A percentile compares a stretch with the other conserved stretches of the same genome.
phyloP scores from a whole-genome alignment of 2,113 vertebrate species.

The Hoplias malabaricus region DNA sequence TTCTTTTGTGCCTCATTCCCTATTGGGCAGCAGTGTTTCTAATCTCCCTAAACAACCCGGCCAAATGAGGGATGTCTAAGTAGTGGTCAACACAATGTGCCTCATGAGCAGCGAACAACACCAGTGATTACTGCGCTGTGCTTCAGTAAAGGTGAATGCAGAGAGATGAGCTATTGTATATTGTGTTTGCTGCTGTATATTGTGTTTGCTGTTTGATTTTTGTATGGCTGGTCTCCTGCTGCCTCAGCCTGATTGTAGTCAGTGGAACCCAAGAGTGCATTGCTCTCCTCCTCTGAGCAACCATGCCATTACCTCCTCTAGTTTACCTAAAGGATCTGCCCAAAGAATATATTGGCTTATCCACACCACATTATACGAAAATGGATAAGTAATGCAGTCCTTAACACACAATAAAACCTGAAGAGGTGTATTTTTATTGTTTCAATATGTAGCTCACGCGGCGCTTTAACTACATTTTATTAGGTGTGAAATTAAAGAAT shows the following conservation, averaged over 20 bases:
- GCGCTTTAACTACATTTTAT: slow-evolving; percentile 67
- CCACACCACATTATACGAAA: slow-evolving; percentile 47
- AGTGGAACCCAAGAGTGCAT: slow-evolving; percentile 18
- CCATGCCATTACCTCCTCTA: slow-evolving; percentile 39
- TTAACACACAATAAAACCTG: slow-evolving; percentile 56
- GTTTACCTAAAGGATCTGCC: slow-evolving; percentile 45
- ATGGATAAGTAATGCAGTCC: slow-evolving; percentile 47
- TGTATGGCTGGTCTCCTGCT: neutral
- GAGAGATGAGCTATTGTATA: slow-evolving; percentile 11
- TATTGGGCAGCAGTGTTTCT: slow-evolving; percentile 19
- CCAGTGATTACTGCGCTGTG: neutral
- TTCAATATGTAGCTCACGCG: slow-evolving; percentile 51
- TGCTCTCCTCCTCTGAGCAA: slow-evolving; percentile 19
- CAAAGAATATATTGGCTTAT: slow-evolving; percentile 48
- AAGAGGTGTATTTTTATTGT: slow-evolving; percentile 60
- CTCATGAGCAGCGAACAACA: neutral
- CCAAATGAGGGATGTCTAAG: neutral
- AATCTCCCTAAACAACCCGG: slow-evolving; percentile 17
- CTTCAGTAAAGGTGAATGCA: neutral
- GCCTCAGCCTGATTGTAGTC: slow-evolving; percentile 25
- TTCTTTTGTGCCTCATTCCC: slow-evolving; percentile 33
- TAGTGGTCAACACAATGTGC: slow-evolving; percentile 10
- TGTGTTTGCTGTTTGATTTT: slow-evolving; percentile 7
- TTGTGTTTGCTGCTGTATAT: neutral
- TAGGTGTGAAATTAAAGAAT: slow-evolving; percentile 74